phyloP scores from a whole-genome alignment of 2,888 invertebrate species.

The Lasioglossum vierecki region DNA sequence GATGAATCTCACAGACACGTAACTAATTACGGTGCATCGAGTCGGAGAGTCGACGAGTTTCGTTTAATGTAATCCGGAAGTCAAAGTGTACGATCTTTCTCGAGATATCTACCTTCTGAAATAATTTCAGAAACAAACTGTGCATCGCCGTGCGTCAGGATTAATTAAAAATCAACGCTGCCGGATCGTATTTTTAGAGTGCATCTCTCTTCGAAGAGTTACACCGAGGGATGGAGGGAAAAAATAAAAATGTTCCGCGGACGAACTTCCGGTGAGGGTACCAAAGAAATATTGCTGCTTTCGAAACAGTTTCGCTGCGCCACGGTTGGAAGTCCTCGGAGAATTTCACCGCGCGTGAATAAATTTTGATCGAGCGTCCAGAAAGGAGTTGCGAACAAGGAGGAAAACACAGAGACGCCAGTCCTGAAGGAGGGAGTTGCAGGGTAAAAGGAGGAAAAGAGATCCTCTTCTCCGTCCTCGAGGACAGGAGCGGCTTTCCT shows the following conservation, averaged over 20 bases:
- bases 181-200: neutral
- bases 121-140: conserved; percentile 4
- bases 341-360: conserved; percentile 62
- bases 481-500: conserved; percentile 55
- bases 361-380: conserved; percentile 61
- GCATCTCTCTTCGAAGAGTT: neutral
- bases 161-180: conserved; percentile 1
- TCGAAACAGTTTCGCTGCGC: conserved; percentile 10
- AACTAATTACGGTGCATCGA: neutral
- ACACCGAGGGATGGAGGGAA: neutral
- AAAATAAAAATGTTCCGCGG: neutral
- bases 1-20: neutral
- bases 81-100: neutral
- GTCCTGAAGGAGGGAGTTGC: neutral
- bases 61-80: neutral
- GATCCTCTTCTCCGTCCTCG: conserved; percentile 30
- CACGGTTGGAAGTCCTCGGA: conserved; percentile 36
- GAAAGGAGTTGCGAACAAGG: conserved; percentile 32
- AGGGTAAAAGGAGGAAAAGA: conserved; percentile 4
- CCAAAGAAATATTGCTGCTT: conserved; percentile 35
- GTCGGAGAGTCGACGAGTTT: neutral
- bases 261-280: neutral
- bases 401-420: conserved; percentile 11
- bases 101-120: neutral
- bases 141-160: neutral